Conservation (phyloP, 1,140 invertebrate genomes). For the Epicauta chinensis region DNA sequence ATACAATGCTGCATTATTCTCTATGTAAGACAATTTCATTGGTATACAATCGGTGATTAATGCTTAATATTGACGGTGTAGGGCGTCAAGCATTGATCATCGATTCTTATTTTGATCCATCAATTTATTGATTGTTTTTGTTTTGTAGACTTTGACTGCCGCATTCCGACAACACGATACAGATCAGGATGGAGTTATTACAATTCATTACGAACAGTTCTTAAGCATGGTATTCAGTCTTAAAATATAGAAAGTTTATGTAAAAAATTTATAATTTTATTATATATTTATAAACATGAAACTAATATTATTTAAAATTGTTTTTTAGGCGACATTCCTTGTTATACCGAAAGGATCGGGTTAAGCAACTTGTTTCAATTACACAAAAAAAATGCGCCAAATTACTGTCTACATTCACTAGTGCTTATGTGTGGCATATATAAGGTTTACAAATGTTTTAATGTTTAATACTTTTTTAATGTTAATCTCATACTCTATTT, state of each 20-base stretch:
- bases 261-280: too few species aligned
- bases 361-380: too few species aligned
- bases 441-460: too few species aligned
- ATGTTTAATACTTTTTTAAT: too few species aligned
- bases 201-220: conserved; percentile 97
- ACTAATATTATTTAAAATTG: too few species aligned
- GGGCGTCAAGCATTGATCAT: too few species aligned
- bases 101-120: conserved; percentile 2
- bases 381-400: too few species aligned
- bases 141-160: conserved; percentile 80
- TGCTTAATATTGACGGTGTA: neutral
- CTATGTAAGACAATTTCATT: conserved; percentile 65
- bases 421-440: too few species aligned
- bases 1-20: conserved; percentile 93
- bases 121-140: conserved; percentile 27
- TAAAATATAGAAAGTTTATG: conserved; percentile 60
- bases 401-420: too few species aligned
- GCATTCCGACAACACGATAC: conserved; percentile 87
- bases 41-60: neutral
- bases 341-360: conserved; percentile 9
- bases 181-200: conserved; percentile 91
- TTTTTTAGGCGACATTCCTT: conserved; percentile 12
- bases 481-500: too few species aligned
- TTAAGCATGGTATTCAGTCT: conserved; percentile 91
- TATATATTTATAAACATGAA: too few species aligned